Percentiles rank a stretch among this genome's conserved stretches.
These are phyloP conservation scores for Eurosta solidaginis DNA, from an alignment of 1,140 invertebrate species.

Conservation along the genomic window DNA sequence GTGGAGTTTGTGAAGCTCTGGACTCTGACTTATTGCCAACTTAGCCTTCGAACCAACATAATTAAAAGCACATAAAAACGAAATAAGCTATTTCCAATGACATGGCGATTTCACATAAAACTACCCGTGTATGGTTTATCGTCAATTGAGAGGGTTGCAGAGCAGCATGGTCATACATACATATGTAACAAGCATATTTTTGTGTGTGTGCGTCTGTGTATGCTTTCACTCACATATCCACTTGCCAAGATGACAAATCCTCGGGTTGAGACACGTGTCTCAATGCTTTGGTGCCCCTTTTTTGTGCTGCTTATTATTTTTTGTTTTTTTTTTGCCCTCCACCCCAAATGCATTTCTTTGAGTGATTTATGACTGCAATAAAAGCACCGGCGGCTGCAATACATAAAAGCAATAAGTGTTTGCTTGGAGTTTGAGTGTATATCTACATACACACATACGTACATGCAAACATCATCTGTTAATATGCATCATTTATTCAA, in stretches of 20 bases:
- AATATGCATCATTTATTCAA: background rate
- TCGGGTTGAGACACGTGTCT: background rate
- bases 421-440: background rate
- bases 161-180: background rate
- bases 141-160: background rate
- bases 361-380: conserved; percentile 27
- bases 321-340: background rate
- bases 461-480: too few species aligned
- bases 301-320: too few species aligned
- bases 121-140: too few species aligned
- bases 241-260: conserved; percentile 19
- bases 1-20: too few species aligned
- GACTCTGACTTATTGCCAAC: too few species aligned
- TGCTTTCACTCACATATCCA: background rate
- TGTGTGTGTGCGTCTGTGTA: background rate
- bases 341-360: background rate
- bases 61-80: too few species aligned
- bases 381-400: conserved; percentile 8
- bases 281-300: background rate
- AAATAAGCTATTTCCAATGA: too few species aligned
- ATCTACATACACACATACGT: too few species aligned
- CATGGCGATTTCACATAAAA: too few species aligned
- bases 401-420: background rate
- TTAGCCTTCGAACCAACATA: too few species aligned
- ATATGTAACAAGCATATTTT: background rate